Evolutionary conservation across 2,113 vertebrate species (phyloP), one percentile per base, ranked within the genome.

Genomic region (Bubo scandiacus): DNA sequence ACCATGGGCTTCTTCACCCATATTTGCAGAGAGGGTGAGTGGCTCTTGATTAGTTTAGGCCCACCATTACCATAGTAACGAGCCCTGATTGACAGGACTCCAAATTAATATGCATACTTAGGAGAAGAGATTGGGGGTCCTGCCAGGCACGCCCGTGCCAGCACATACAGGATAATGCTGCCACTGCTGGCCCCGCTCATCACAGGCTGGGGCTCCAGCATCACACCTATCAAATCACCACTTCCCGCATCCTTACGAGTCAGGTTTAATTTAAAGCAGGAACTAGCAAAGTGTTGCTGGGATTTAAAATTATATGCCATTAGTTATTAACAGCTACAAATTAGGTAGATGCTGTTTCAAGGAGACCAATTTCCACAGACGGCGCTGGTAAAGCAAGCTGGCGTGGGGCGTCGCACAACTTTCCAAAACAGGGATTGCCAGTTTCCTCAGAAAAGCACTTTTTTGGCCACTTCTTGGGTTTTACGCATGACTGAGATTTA

Each of bases 321-420:
- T 95, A 71, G 92, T 82, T 97, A 95, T 91, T 96, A 97, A 94
- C 79, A 15, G 7, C 87, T 96, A 92, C 91, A 97, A 96, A 97
- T 97, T 91, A 95, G 96, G 87, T 91, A 92, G 92, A 73, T 7
- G 18, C 75, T 73, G 47, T 87, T 95, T 94, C 84, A 87, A 86
- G 92, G 81, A 89, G 84, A 95, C 42, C 62, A 88, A 58, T 93
- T 97, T 92, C 91, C 81, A 96, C 73, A 75, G 87, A 38, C 10
- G 1, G 85, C 0, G 0, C 67, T 92, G 90, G 85, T 87, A 58
- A 78, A 89, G 45, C 0, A 2, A 85, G 80, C 86, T 95, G 95
- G 96, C 78, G 2, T 36, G 54, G 58, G 84, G 34, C 83, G 78
- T 43, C 17, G 21, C 40, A 58, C 47, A 68, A 90, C 52, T 81